These are phyloP conservation scores for Theretra japonica DNA, from an alignment of 2,888 invertebrate genomes.

Conservation along the genomic window DNA sequence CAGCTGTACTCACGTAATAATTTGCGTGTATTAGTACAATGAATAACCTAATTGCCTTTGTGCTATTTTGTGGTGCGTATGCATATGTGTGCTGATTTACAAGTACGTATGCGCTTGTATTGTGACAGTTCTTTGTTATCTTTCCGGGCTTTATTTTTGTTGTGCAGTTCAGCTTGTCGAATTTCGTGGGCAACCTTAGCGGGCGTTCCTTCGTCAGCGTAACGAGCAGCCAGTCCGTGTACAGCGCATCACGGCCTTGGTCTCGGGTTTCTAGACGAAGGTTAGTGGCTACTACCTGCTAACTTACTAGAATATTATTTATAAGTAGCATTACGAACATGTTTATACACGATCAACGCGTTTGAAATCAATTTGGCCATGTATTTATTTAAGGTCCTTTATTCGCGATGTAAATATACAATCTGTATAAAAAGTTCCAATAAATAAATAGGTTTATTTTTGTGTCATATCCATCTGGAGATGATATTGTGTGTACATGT, in stretches of 20 bases:
- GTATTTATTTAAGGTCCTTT: not conserved
- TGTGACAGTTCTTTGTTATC: conserved; percentile 55
- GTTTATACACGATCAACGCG: not conserved
- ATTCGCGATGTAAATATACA: not conserved
- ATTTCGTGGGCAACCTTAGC: conserved; percentile 86
- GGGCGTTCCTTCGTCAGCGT: conserved; percentile 85
- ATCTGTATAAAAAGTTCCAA: not conserved
- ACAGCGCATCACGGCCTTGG: conserved; percentile 87
- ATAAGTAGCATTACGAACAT: not conserved
- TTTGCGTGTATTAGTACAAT: conserved; percentile 55
- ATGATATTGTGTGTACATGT: not conserved
- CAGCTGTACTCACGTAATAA: conserved; percentile 81
- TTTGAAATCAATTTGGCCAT: conserved; percentile 1
- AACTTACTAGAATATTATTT: not conserved
- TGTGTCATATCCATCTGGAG: not conserved
- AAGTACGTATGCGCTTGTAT: conserved; percentile 41
- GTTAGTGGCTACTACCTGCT: conserved; percentile 66
- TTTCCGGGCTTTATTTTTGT: conserved; percentile 38
- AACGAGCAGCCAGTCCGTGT: conserved; percentile 85
- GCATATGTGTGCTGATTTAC: conserved; percentile 38
- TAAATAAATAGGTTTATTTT: not conserved
- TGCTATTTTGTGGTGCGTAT: conserved; percentile 47
- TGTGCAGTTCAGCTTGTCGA: conserved; percentile 83
- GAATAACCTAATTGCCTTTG: conserved; percentile 51
- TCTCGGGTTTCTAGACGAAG: conserved; percentile 87